These are phyloP conservation scores for Myotis findleyi DNA, from an alignment of 2,797 vertebrate species.

Conservation along the genomic window DNA sequence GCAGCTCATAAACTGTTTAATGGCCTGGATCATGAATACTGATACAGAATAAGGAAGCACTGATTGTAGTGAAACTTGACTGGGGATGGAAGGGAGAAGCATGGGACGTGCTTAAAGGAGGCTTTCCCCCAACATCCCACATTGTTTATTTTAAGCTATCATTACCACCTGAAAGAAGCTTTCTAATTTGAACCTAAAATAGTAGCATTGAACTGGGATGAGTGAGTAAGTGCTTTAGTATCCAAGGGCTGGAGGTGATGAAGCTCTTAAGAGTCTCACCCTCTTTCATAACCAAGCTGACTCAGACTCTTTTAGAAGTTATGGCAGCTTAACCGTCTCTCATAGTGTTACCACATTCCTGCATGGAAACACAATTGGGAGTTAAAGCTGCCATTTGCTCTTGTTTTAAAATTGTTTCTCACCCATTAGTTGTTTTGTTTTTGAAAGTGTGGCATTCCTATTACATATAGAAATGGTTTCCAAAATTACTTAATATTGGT, in stretches of 20 bases:
- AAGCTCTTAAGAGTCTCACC: conserved; percentile 48
- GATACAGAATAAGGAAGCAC: not conserved
- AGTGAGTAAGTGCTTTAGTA: conserved; percentile 75
- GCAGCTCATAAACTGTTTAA: conserved; percentile 80
- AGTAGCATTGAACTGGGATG: conserved; percentile 75
- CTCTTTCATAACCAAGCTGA: conserved; percentile 64
- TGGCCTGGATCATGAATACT: conserved; percentile 76
- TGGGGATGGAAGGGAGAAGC: not conserved
- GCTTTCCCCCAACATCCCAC: not conserved
- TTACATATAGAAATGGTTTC: not conserved
- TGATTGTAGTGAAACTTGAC: not conserved
- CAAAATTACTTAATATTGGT: not conserved
- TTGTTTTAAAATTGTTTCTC: conserved; percentile 30
- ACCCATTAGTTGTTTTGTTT: not conserved
- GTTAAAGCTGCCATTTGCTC: not conserved
- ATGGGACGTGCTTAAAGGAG: not conserved
- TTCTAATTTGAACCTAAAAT: conserved; percentile 84
- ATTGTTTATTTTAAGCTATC: conserved; percentile 68
- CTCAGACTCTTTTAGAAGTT: conserved; percentile 62
- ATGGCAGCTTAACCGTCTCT: conserved; percentile 51
- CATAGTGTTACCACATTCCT: conserved; percentile 18
- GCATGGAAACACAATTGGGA: not conserved
- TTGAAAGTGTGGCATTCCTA: not conserved
- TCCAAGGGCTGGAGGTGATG: not conserved
- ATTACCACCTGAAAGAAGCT: conserved; percentile 68